Base-by-base conservation (phyloP, 2,797 vertebrate genomes). In the Ibycter americanus region DNA sequence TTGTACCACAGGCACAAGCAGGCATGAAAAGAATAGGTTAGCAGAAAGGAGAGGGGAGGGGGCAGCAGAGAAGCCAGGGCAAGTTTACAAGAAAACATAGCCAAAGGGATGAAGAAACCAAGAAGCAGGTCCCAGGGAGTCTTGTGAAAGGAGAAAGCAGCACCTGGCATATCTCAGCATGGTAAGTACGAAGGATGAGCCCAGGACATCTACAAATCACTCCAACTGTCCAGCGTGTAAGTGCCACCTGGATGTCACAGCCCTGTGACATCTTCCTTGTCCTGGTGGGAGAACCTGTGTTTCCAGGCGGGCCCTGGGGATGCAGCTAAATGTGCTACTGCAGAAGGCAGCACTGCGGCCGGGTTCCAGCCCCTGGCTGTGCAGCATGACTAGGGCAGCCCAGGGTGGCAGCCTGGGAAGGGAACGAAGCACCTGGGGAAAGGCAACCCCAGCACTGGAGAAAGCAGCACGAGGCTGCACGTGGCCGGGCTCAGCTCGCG, bases 171-270 rank as follows among this genome's bases (percentile, higher is more conserved):
- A 74, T 42, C 38, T 76, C 62, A 70, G 26, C 23, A 12, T 12
- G 44, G 65, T 32, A 70, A 61, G 54, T 32, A 10, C 32, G 34
- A 63, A 20, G 6, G 20, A 15, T 54, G 29, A 77, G 12, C 9
- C 12, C 17, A 23, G 10, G 22, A 46, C 27, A 49, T 26, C 54
- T 29, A 47, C n/a, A 76, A 19, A 31, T 62, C 4, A 15, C 15
- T 54, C 8, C 32, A 26, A 0, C 46, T 42, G 12, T 29, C 26
- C 25, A 31, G 9, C 46, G 42, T 1, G 0, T 44, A 55, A 51
- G 19, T 71, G 32, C 8, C 44, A 54, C 32, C 13, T 2, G 0
- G 9, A 5, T 34, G 7, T 67, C 71, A 63, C 44, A 83, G 56
- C 51, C 38, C 70, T 52, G 42, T 0, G 1, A 46, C 44, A n/a